Percentiles rank a stretch among this genome's conserved stretches.
Conservation (phyloP, 2,888 invertebrate genomes). For the Lasioglossum pauxillum region DNA sequence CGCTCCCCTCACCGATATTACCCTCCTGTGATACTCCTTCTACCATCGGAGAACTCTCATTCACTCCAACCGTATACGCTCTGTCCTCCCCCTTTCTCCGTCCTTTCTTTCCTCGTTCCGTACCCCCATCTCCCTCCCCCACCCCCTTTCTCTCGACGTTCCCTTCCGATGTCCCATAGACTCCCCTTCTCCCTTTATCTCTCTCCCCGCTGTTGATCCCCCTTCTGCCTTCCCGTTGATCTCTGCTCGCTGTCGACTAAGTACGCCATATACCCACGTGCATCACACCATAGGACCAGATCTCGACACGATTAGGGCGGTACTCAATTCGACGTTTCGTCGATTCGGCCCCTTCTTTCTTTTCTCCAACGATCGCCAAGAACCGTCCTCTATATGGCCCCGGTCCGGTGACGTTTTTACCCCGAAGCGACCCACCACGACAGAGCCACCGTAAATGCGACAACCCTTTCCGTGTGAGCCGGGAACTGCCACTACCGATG, state of each 20-base stretch:
- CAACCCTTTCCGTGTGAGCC: constrained; percentile 68
- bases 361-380: constrained; percentile 61
- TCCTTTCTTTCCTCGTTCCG: neutral
- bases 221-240: constrained; percentile 57
- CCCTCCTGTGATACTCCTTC: constrained; percentile 58
- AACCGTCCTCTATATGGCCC: constrained; percentile 53
- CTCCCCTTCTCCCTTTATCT: constrained; percentile 18
- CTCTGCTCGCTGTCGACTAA: constrained; percentile 72
- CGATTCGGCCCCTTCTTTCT: constrained; percentile 66
- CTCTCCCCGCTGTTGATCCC: constrained; percentile 33
- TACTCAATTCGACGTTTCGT: constrained; percentile 73
- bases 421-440: constrained; percentile 3
- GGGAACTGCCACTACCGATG: constrained; percentile 49
- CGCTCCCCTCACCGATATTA: constrained; percentile 27
- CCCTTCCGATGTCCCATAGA: constrained; percentile 16
- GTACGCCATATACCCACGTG: constrained; percentile 76
- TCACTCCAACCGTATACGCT: constrained; percentile 52
- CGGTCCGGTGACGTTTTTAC: constrained; percentile 66
- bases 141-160: neutral
- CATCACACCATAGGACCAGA: constrained; percentile 76
- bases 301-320: constrained; percentile 76
- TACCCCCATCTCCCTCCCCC: constrained; percentile 9
- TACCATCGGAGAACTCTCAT: constrained; percentile 63
- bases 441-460: constrained; percentile 55
- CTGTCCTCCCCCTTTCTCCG: neutral